Evolutionary conservation across 2,797 vertebrate genomes (phyloP), one percentile per base, ranked within the genome.

Genomic region (Pristis pectinata): DNA sequence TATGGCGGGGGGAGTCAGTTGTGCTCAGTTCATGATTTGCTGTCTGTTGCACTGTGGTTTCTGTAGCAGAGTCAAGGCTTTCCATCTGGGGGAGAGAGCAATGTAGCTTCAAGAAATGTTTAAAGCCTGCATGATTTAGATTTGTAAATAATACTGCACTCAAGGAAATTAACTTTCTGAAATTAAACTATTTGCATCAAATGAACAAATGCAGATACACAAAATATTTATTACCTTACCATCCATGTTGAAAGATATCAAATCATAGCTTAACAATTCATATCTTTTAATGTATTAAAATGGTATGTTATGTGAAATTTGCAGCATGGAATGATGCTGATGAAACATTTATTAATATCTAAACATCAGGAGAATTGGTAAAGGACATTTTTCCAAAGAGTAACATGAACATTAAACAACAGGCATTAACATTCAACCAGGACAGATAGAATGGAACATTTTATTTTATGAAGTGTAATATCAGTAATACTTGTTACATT

Each of bases 61-160:
- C 82, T 95, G 95, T 7, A 9, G n/a, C 64, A 24, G 93, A 89
- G 82, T 44, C 94, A 82, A 91, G 94, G 70, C 94, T 64, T 95
- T 89, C 94, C 93, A 94, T 95, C 95, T 96, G 19, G 59, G 87
- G 95, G 77, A 67, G 44, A 76, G 89, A 95, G 34, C 27, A 87
- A 85, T 49, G 92, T 37, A 94, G 2, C 27, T 94, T 76, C 92
- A 94, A 74, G 41, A 24, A 94, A 56, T 74, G 70, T 76, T 70
- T 76, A 30, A 76, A 44, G n/a, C n/a, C 72, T 76, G 44, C 27
- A 74, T 27, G 93, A 41, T 92, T 92, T 67, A 92, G 67, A 67
- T 24, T 3, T 22, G 2, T 89, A 93, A 93, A 72, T 37, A 41
- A 27, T 72, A 70, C 11, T 93, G 24, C 1, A 10, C 27, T 56